These are phyloP conservation scores for Gavialis gangeticus DNA, from an alignment of 2,113 vertebrate species.

Conservation along the genomic window DNA sequence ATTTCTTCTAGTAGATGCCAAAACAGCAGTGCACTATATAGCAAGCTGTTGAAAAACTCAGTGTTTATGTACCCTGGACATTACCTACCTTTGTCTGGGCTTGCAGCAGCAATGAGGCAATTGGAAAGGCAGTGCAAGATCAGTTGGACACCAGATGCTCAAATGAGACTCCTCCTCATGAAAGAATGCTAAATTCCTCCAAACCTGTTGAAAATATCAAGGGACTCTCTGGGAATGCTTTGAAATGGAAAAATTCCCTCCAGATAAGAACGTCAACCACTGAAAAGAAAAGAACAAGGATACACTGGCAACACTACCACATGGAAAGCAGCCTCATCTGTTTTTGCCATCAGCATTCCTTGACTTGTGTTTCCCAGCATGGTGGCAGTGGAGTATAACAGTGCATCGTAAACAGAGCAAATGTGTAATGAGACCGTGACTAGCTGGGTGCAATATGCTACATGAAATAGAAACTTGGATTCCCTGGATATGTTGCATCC, in stretches of 20 bases:
- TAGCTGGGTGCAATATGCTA: too few relatives aligned
- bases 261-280: neutral
- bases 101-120: neutral
- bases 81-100: neutral
- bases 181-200: neutral
- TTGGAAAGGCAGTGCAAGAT: neutral
- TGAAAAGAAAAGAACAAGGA: neutral
- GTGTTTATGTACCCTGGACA: neutral
- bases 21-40: neutral
- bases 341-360: neutral
- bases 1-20: neutral
- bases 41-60: neutral
- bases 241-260: neutral
- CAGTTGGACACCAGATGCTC: neutral
- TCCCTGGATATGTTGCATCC: neutral
- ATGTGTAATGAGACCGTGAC: too few relatives aligned
- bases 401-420: neutral
- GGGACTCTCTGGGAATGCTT: neutral
- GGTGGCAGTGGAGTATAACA: neutral
- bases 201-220: neutral
- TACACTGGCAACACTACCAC: neutral
- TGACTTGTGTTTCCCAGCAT: neutral
- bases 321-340: neutral
- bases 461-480: neutral
- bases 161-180: neutral